These are phyloP conservation scores for Vireo griseus DNA, from an alignment of 2,797 vertebrate genomes.

Conservation along the genomic window DNA sequence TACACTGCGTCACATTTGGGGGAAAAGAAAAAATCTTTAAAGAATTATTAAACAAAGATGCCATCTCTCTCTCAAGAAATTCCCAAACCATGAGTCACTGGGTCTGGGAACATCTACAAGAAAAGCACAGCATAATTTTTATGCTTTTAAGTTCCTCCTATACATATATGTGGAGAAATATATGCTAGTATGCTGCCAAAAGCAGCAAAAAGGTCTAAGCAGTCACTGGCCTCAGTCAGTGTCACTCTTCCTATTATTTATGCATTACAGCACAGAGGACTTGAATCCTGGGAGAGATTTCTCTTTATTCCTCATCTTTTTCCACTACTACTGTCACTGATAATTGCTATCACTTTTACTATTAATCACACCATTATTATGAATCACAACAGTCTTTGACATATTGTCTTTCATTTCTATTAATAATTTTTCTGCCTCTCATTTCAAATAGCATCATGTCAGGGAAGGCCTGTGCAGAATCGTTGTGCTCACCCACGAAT, in stretches of 20 bases:
- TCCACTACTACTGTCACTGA: not conserved
- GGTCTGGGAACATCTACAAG: not conserved
- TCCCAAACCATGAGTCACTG: not conserved
- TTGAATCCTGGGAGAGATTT: not conserved
- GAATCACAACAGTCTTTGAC: not conserved
- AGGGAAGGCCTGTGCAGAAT: not conserved
- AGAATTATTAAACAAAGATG: not conserved
- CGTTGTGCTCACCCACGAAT: not conserved
- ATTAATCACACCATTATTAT: not conserved
- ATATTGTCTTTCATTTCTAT: not conserved
- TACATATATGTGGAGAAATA: not conserved
- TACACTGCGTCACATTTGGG: not conserved
- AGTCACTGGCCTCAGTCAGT: not conserved
- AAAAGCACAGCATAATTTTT: not conserved
- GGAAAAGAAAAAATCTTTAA: not conserved
- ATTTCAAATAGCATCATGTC: not conserved
- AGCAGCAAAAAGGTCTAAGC: not conserved
- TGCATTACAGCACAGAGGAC: not conserved
- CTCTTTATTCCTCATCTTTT: not conserved
- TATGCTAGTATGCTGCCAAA: not conserved
- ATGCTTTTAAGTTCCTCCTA: not conserved
- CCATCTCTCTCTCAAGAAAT: not conserved
- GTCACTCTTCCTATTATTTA: not conserved
- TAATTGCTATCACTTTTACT: not conserved
- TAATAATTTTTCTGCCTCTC: not conserved